phyloP scores from a whole-genome alignment of 2,113 vertebrate species.

The Anhinga rufa region DNA sequence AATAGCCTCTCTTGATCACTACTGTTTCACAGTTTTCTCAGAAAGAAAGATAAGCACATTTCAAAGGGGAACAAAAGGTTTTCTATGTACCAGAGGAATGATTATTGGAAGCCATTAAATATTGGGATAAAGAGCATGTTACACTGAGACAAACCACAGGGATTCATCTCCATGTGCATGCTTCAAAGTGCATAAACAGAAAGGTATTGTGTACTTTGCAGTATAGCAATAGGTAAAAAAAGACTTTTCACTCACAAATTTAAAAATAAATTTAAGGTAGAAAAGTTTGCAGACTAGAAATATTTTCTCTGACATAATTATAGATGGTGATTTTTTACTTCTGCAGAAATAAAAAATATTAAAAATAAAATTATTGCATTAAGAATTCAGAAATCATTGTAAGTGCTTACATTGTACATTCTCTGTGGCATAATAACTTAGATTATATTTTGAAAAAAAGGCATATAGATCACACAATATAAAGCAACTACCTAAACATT shows the following conservation, averaged over 20 bases:
- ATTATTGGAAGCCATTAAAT: slow-evolving; percentile 57
- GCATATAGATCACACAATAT: background rate
- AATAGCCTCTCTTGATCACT: slow-evolving; percentile 5
- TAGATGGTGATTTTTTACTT: background rate
- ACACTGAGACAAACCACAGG: background rate
- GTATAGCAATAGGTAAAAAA: background rate
- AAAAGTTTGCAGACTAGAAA: background rate
- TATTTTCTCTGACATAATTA: background rate
- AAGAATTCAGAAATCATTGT: background rate
- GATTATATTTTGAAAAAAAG: background rate
- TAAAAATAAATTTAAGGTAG: background rate
- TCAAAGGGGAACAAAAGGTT: slow-evolving; percentile 42
- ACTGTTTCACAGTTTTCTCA: background rate
- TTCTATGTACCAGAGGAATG: slow-evolving; percentile 42
- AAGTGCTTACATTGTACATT: too few relatives aligned
- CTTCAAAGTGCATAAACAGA: background rate
- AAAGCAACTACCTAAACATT: background rate
- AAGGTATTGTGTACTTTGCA: background rate
- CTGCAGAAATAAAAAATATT: background rate
- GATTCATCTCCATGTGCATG: background rate
- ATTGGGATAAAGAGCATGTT: slow-evolving; percentile 30
- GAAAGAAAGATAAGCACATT: slow-evolving; percentile 60
- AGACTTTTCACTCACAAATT: background rate
- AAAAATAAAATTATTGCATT: background rate
- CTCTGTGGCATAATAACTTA: background rate